Percentiles rank a stretch among this genome's conserved stretches.
Evolutionary conservation across 2,113 vertebrate species (phyloP).

Genomic region (Eudyptes chrysolophus): DNA sequence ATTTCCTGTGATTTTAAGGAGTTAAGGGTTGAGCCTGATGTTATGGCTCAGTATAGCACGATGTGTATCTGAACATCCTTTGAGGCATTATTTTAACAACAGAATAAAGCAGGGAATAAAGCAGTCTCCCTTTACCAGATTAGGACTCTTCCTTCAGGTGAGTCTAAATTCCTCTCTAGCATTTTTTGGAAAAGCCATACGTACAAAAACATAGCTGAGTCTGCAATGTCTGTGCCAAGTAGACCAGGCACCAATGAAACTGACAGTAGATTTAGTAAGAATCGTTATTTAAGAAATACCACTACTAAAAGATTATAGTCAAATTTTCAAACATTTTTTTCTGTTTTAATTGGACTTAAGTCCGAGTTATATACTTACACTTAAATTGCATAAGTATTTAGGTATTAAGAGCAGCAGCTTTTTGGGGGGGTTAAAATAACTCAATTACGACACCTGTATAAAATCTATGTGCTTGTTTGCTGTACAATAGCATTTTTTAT

Average conservation of each 20-base stretch:
- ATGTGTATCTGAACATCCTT: neutral
- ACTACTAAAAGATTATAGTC: neutral
- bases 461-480: neutral
- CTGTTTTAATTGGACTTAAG: neutral
- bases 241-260: neutral
- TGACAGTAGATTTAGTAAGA: neutral
- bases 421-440: neutral
- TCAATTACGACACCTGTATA: neutral
- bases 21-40: neutral
- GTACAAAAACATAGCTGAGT: neutral
- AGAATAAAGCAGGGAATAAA: neutral
- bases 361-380: neutral
- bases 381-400: neutral
- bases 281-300: neutral
- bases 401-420: neutral
- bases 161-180: neutral
- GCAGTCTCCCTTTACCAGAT: neutral
- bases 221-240: neutral
- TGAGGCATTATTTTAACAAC: neutral
- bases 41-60: accelerated
- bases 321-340: neutral
- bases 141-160: neutral
- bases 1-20: neutral
- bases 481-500: neutral
- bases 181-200: neutral